Conservation (phyloP, 2,888 invertebrate species). For the Cabera pusaria region DNA sequence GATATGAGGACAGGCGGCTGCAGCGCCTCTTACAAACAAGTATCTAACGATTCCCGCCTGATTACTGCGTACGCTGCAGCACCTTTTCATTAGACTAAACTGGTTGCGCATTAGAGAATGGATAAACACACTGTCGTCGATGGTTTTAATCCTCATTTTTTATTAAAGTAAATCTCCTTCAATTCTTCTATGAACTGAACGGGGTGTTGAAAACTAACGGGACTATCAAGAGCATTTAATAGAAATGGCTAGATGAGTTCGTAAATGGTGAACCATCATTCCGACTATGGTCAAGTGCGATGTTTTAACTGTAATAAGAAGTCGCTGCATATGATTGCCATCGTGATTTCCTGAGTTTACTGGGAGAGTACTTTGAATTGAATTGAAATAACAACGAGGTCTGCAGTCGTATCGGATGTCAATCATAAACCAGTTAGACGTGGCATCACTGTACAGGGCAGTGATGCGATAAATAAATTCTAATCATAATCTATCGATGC, state of each 20-base stretch:
- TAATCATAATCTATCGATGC: conserved; percentile 32
- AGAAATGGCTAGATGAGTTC: conserved; percentile 22
- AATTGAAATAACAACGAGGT: conserved; percentile 26
- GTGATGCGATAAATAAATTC: conserved; percentile 34
- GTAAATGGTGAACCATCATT: conserved; percentile 14
- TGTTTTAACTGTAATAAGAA: conserved; percentile 24
- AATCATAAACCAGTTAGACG: conserved; percentile 33
- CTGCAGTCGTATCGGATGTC: conserved; percentile 33
- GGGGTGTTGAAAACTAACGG: too few species aligned
- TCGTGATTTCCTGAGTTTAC: conserved; percentile 22
- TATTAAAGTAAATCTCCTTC: too few species aligned
- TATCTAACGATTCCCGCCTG: conserved; percentile 49
- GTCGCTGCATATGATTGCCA: conserved; percentile 23
- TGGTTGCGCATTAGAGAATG: too few species aligned
- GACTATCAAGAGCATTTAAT: too few species aligned
- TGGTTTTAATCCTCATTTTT: too few species aligned
- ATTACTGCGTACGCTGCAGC: conserved; percentile 43
- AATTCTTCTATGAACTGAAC: too few species aligned
- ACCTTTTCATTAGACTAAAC: conserved; percentile 47
- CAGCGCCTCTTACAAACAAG: conserved; percentile 40
- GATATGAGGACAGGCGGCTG: conserved; percentile 33
- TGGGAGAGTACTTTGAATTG: conserved; percentile 27
- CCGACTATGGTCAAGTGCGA: conserved; percentile 21
- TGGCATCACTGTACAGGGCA: conserved; percentile 20
- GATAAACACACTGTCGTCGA: too few species aligned